Percentiles rank a stretch among this genome's conserved stretches.
phyloP scores from a whole-genome alignment of 2,888 invertebrate genomes.

The Dynastes tityus region DNA sequence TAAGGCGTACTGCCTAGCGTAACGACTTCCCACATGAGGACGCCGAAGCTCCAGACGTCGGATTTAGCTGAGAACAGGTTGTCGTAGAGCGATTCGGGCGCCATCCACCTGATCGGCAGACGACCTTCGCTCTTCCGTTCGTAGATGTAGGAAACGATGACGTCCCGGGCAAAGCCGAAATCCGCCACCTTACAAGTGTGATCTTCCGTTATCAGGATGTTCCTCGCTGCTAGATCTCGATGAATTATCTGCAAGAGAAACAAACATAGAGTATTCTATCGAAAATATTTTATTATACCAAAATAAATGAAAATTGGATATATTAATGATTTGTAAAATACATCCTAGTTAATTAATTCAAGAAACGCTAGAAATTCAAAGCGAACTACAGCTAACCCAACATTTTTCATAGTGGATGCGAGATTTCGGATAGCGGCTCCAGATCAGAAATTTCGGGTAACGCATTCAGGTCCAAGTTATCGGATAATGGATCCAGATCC shows the following conservation, averaged over 20 bases:
- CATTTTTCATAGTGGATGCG: no score
- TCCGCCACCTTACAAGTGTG: constrained; percentile 94
- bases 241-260: constrained; percentile 82
- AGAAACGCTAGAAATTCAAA: no score
- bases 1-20: constrained; percentile 96
- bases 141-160: constrained; percentile 90
- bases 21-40: constrained; percentile 96
- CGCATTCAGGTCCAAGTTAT: no score
- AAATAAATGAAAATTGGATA: no score
- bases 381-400: no score
- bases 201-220: constrained; percentile 89
- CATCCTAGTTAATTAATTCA: no score
- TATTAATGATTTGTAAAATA: no score
- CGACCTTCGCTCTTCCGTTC: constrained; percentile 87
- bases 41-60: constrained; percentile 97
- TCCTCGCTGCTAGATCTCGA: constrained; percentile 91
- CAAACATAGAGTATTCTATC: no score
- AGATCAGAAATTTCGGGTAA: no score
- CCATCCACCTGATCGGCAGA: constrained; percentile 90
- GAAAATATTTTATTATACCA: no score
- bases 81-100: constrained; percentile 94
- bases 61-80: constrained; percentile 95
- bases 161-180: constrained; percentile 94
- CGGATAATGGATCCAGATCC: no score
- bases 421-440: no score